Percentiles rank a stretch among this genome's conserved stretches.
phyloP scores from a whole-genome alignment of 1,140 invertebrate species.

The Drosophila simulans region DNA sequence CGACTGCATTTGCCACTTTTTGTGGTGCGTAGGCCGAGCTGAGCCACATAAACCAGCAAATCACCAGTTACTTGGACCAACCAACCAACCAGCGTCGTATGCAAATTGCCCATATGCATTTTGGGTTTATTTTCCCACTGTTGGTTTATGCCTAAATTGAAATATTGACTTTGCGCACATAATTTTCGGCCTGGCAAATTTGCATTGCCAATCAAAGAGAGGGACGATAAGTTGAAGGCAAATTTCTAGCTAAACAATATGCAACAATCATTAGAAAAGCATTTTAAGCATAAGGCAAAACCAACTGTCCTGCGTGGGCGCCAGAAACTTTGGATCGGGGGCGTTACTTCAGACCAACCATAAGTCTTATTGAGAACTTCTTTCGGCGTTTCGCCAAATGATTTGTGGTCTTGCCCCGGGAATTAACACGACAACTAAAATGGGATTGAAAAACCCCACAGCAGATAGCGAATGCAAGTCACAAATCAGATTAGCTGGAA shows the following conservation, averaged over 20 bases:
- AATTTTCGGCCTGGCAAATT: conserved; percentile 75
- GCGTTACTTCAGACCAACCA: conserved; percentile 36
- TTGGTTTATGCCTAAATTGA: conserved; percentile 60
- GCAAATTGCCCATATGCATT: conserved; percentile 65
- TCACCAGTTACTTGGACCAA: conserved; percentile 51
- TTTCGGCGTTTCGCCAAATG: conserved; percentile 40
- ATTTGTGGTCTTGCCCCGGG: conserved; percentile 36
- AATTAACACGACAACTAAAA: conserved; percentile 14
- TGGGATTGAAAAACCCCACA: conserved; percentile 8
- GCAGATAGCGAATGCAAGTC: conserved; percentile 12
- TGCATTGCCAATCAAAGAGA: conserved; percentile 69
- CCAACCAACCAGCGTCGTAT: conserved; percentile 26
- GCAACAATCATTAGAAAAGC: conserved; percentile 79
- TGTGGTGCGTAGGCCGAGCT: conserved; percentile 44
- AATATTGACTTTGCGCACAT: conserved; percentile 82
- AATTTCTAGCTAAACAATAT: conserved; percentile 59
- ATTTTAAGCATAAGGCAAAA: conserved; percentile 52
- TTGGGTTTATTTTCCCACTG: conserved; percentile 15
- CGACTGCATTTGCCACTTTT: conserved; percentile 27
- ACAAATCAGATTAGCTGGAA: conserved; percentile 13
- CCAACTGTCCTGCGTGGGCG: conserved; percentile 32
- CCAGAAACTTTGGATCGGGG: conserved; percentile 29
- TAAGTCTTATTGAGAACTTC: conserved; percentile 36
- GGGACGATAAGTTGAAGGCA: conserved; percentile 22
- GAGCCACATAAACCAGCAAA: conserved; percentile 22